phyloP scores from a whole-genome alignment of 2,113 vertebrate species.

The Cyprinodon brontotheroides region DNA sequence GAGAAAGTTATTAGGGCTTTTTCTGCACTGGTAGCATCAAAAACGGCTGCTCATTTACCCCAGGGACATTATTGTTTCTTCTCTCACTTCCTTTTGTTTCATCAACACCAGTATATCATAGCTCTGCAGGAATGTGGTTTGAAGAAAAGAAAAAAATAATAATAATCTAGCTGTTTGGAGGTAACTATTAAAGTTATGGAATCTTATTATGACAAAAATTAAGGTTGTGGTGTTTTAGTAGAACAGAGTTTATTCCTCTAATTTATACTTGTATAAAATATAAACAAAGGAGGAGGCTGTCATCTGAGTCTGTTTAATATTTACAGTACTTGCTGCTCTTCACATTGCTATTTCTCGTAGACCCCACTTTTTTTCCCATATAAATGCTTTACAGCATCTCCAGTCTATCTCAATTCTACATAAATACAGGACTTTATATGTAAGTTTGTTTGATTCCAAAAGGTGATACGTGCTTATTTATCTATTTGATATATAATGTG shows the following conservation, averaged over 20 bases:
- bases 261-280: not conserved
- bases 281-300: not conserved
- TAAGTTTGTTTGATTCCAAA: slow-evolving; percentile 20
- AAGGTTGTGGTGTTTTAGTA: not conserved
- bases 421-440: slow-evolving; percentile 34
- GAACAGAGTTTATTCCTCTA: too few species aligned
- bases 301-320: not conserved
- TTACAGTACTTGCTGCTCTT: not conserved
- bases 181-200: slow-evolving; percentile 9
- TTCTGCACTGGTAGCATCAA: slow-evolving; percentile 12
- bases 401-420: slow-evolving; percentile 22
- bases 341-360: slow-evolving; percentile 17
- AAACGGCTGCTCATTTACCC: slow-evolving; percentile 11
- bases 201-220: slow-evolving; percentile 23
- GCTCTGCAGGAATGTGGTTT: slow-evolving; percentile 20
- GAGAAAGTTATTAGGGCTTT: slow-evolving; percentile 9
- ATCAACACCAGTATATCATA: slow-evolving; percentile 21
- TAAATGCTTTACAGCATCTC: slow-evolving; percentile 22
- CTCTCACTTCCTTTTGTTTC: slow-evolving; percentile 31
- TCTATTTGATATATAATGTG: not conserved
- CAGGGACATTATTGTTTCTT: slow-evolving; percentile 31
- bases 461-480: slow-evolving; percentile 26
- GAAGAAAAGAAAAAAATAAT: slow-evolving; percentile 4
- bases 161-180: slow-evolving; percentile 14
- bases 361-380: slow-evolving; percentile 9